phyloP scores from a whole-genome alignment of 2,113 vertebrate species.

The Fregata magnificens region DNA sequence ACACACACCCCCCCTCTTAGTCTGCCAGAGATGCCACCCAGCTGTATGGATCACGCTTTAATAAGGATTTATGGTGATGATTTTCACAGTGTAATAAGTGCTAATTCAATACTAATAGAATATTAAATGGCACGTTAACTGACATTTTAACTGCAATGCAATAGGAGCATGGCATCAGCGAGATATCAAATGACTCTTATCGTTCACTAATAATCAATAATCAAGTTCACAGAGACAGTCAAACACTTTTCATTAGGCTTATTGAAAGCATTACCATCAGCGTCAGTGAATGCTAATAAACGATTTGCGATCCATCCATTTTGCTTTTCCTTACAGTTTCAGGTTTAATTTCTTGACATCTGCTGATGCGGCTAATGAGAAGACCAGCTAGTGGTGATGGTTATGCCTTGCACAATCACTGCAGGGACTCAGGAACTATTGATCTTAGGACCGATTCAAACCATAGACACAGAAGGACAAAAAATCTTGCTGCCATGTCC shows the following conservation, averaged over 20 bases:
- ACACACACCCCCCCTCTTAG: not conserved
- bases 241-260: conserved; percentile 32
- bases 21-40: conserved; percentile 38
- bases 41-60: conserved; percentile 32
- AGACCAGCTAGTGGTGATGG: not conserved
- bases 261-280: conserved; percentile 3
- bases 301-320: not conserved
- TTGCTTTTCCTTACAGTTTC: not conserved
- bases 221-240: conserved; percentile 40
- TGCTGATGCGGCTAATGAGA: not conserved
- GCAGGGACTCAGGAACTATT: not conserved
- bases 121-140: conserved; percentile 58
- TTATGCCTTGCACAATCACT: not conserved
- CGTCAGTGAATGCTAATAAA: not conserved
- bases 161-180: conserved; percentile 10
- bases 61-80: conserved; percentile 64
- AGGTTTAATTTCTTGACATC: not conserved
- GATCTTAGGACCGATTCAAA: not conserved
- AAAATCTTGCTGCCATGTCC: not conserved
- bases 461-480: not conserved
- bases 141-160: conserved; percentile 43
- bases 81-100: conserved; percentile 59
- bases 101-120: conserved; percentile 61
- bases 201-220: conserved; percentile 58
- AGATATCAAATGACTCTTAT: conserved; percentile 40